A percentile compares a stretch with the other conserved stretches of the same genome.
Conservation (phyloP, 2,113 vertebrate species). For the Otolemur garnettii region DNA sequence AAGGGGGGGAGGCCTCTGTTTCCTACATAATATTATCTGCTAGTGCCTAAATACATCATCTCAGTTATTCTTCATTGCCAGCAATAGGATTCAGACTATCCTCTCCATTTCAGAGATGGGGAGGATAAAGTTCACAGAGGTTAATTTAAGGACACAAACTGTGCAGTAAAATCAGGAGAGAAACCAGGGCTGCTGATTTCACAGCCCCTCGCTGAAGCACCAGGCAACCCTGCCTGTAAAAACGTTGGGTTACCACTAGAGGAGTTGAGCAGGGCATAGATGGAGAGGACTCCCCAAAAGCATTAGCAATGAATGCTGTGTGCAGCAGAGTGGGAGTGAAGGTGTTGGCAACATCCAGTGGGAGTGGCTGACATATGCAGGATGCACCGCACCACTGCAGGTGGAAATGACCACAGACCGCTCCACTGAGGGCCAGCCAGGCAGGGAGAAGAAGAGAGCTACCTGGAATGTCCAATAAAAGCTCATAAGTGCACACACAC, state of each 20-base stretch:
- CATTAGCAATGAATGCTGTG: too few species aligned
- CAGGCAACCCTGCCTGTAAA: background rate
- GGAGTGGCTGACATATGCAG: accelerated
- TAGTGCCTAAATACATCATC: too few species aligned
- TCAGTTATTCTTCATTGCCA: background rate
- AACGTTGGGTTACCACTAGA: background rate
- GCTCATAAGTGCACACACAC: background rate
- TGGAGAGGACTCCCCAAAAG: background rate
- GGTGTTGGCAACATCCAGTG: accelerated
- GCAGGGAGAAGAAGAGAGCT: background rate
- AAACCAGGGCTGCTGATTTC: too few species aligned
- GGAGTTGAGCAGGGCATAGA: background rate
- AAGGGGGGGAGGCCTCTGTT: background rate
- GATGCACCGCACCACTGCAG: background rate
- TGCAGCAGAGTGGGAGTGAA: background rate
- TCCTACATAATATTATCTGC: background rate
- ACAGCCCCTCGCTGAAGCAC: background rate
- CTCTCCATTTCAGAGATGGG: background rate
- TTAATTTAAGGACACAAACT: background rate
- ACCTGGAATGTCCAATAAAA: background rate
- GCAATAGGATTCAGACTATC: accelerated
- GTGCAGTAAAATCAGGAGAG: background rate
- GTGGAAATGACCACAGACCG: background rate
- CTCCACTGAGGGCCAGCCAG: background rate
- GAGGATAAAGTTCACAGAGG: background rate